Evolutionary conservation across 2,888 invertebrate species (phyloP), one percentile per base, ranked within the genome.

Genomic region (Caenorhabditis becei): DNA sequence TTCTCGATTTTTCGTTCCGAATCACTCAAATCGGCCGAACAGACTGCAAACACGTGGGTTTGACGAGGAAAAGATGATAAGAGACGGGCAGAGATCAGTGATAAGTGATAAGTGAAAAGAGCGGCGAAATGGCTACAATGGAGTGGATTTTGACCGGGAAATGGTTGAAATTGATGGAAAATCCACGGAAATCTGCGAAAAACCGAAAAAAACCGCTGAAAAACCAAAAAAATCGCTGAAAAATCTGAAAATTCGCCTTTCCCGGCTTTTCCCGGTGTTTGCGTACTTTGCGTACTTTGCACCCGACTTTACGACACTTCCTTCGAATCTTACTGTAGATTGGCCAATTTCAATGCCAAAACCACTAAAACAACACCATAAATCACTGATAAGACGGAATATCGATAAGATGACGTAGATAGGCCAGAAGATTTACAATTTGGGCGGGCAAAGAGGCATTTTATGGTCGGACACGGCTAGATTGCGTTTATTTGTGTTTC

Each of bases 371-470:
- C 18, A 49, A 14, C 20, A 16, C 16, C 18, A 20, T 49, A 49
- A 49, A 49, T 49, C 49, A 49, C 20, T 20, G 20, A 20, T 49
- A 20, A 20, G 20, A 23, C 8, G 11, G 20, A 5, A 20, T 1
- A 49, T 23, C 49, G 49, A 49, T 49, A 18, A 49, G 54, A 54
- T 54, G 54, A 54, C 54, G 54, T 54, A n/a, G 28, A n/a, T 26
- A 54, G 54, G 28, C 54, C 54, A 54, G 1, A 28, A 54, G 54
- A 54, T 54, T 54, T 54, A 54, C 54, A 28, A 54, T 24, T 53
- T 24, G 53, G 54, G n/a, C 28, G 28, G 54, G 14, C 24, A 1
- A 24, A 32, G 32, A 10, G 32, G 32, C 4, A 32, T 32, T 4
- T 32, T 32, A 10, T 4, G 32, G 44, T 14, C 16, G 23, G 49